phyloP scores from a whole-genome alignment of 2,888 invertebrate species.

The Eilema sororculum region DNA sequence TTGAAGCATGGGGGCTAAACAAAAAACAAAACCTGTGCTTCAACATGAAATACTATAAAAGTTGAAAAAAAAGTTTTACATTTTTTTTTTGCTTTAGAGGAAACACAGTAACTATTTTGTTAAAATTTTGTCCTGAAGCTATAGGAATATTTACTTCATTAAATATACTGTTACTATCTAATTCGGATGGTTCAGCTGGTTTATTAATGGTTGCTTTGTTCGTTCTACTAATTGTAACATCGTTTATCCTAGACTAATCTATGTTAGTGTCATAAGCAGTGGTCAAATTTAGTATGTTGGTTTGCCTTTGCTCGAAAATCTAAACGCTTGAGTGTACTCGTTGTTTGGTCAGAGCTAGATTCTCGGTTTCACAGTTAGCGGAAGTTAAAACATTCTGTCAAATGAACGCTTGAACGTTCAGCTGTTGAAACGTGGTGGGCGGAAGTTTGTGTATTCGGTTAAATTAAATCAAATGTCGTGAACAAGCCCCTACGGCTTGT shows the following conservation, averaged over 20 bases:
- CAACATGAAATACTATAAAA: neutral
- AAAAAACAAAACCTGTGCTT: neutral
- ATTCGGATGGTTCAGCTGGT: slow-evolving; percentile 38
- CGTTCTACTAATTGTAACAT: slow-evolving; percentile 35
- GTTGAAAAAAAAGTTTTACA: too few species aligned
- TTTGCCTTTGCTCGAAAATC: slow-evolving; percentile 17
- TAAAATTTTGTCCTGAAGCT: slow-evolving; percentile 35
- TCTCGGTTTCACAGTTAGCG: slow-evolving; percentile 6
- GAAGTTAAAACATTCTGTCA: slow-evolving; percentile 11
- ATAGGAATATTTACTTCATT: slow-evolving; percentile 38
- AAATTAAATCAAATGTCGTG: neutral
- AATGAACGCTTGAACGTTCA: slow-evolving; percentile 12
- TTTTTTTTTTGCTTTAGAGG: neutral
- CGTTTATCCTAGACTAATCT: slow-evolving; percentile 11
- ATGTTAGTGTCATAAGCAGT: slow-evolving; percentile 13
- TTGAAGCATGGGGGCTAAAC: too few species aligned
- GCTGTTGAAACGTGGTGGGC: neutral
- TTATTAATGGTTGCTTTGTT: slow-evolving; percentile 31
- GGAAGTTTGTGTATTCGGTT: slow-evolving; percentile 5
- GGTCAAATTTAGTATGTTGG: slow-evolving; percentile 22
- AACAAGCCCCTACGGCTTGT: neutral
- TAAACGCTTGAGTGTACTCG: slow-evolving; percentile 3
- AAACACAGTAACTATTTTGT: slow-evolving; percentile 21
- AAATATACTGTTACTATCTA: slow-evolving; percentile 35
- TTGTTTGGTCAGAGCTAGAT: slow-evolving; percentile 9